Base-by-base conservation (phyloP, 2,113 vertebrate species). In the Cyanoramphus novaezelandiae region DNA sequence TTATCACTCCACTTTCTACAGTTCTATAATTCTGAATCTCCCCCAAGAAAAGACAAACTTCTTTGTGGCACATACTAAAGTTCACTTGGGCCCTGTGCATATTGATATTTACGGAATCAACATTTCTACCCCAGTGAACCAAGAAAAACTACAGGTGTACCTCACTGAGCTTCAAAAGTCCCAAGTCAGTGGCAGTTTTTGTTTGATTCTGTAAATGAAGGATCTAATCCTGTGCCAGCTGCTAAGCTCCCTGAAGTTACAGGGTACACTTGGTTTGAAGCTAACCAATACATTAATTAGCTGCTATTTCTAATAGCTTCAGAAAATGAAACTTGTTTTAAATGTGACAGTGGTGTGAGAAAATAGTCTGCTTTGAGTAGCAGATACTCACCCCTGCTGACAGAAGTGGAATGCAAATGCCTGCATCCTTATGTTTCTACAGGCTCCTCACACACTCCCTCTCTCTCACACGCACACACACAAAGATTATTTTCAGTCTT, bases 361-460 rank as follows among this genome's bases (percentile, higher is more conserved):
- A 96, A 96, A 95, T 95, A 91, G 95, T 94, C 83, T 97, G 93
- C 96, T 79, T 76, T 96, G 95, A 97, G 93, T 94, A 97, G 95
- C 95, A 96, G 95, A 91, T 86, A 82, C 77, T 96, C 96, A 93
- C 86, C 93, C 95, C 69, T 93, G 77, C 91, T 95, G 96, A 96
- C 95, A 96, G 91, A 87, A 96, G 83, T 89, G 88, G 88, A 95
- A 94, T 87, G 92, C 81, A 88, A 95, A 76, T 96, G 96, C 86
- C 91, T 91, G 62, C 91, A 89, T 80, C 96, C 96, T 96, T 96
- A 92, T 96, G 96, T 69, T 94, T 93, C 86, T 83, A 76, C 96
- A 93, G 70, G 92, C 88, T 92, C 80, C 90, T 86, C 82, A 35
- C 92, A 92, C 69, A 47, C 83, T 78, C 77, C 21, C 71, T 20